Percentiles rank a stretch among this genome's conserved stretches.
Evolutionary conservation across 92 coral and sea anemone species (phyloP).

Genomic region (Actinostola sp.): DNA sequence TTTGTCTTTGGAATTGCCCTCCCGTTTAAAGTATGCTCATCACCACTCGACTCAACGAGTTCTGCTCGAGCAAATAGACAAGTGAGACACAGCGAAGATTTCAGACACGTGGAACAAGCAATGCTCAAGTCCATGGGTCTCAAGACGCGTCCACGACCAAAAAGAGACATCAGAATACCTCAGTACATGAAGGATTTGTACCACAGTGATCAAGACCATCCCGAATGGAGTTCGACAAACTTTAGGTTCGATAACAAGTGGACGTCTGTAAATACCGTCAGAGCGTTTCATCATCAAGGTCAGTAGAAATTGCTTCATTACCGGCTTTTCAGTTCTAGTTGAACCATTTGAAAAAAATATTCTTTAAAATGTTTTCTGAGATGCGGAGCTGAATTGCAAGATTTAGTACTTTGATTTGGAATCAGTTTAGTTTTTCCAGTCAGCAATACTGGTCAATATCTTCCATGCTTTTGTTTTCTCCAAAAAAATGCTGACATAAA

Average conservation of each 20-base stretch:
- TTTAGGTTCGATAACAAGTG: slow-evolving; percentile 75
- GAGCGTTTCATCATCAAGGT: slow-evolving; percentile 88
- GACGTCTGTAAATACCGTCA: slow-evolving; percentile 88
- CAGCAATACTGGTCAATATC: too few relatives aligned
- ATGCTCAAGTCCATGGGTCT: slow-evolving; percentile 77
- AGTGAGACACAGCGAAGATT: slow-evolving; percentile 47
- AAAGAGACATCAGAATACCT: slow-evolving; percentile 66
- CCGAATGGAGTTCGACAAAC: slow-evolving; percentile 87
- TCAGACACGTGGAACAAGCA: slow-evolving; percentile 65
- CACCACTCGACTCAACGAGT: slow-evolving; percentile 5
- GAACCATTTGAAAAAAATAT: too few relatives aligned
- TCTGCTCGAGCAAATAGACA: slow-evolving; percentile 5
- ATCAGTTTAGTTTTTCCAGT: too few relatives aligned
- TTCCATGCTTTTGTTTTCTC: too few relatives aligned
- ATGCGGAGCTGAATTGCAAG: too few relatives aligned
- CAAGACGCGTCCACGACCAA: slow-evolving; percentile 69
- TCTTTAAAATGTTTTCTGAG: too few relatives aligned
- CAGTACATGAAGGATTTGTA: slow-evolving; percentile 84
- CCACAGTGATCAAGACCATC: slow-evolving; percentile 73
- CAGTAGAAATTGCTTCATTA: slow-evolving; percentile 29
- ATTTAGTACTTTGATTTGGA: too few relatives aligned
- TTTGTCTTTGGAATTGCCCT: slow-evolving; percentile 61
- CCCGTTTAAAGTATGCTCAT: slow-evolving; percentile 41
- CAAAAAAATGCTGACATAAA: too few relatives aligned
- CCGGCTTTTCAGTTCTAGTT: too few relatives aligned